Evolutionary conservation across 2,888 invertebrate genomes (phyloP).

Genomic region (Blastobasis lacticolella): DNA sequence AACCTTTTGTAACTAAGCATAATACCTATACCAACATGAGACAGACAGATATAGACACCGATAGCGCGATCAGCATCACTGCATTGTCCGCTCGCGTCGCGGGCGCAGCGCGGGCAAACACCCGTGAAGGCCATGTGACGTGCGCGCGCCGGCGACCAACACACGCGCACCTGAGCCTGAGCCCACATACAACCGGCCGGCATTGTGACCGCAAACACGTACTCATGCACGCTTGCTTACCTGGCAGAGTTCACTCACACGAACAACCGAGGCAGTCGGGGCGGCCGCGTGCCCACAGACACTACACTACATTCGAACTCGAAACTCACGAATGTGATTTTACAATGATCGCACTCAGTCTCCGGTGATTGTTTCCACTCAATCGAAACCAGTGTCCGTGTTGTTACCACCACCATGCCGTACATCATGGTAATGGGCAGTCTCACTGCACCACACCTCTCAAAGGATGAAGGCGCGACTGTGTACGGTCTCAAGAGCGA

Average conservation of each 20-base stretch:
- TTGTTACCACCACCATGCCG: conserved; percentile 43
- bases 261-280: conserved; percentile 4
- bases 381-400: conserved; percentile 3
- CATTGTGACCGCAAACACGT: conserved; percentile 24
- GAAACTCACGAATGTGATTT: conserved; percentile 31
- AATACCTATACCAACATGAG: too few relatives aligned
- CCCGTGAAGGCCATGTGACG: conserved; percentile 58
- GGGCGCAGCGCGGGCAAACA: conserved; percentile 39
- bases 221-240: conserved; percentile 11
- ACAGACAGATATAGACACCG: too few relatives aligned
- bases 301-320: conserved; percentile 23
- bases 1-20: too few relatives aligned
- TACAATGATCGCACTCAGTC: conserved; percentile 37
- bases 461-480: conserved; percentile 63
- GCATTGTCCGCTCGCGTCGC: conserved; percentile 19
- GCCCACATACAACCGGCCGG: conserved; percentile 27
- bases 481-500: conserved; percentile 66
- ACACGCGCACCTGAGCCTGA: conserved; percentile 27
- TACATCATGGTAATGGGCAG: conserved; percentile 70
- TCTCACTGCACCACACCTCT: conserved; percentile 56
- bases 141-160: conserved; percentile 32
- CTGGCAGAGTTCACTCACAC: neutral
- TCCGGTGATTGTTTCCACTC: conserved; percentile 27
- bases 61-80: conserved; percentile 3
- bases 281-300: conserved; percentile 33